Conservation (phyloP, 2,888 invertebrate species). For the Cryptocheilus praepositus region DNA sequence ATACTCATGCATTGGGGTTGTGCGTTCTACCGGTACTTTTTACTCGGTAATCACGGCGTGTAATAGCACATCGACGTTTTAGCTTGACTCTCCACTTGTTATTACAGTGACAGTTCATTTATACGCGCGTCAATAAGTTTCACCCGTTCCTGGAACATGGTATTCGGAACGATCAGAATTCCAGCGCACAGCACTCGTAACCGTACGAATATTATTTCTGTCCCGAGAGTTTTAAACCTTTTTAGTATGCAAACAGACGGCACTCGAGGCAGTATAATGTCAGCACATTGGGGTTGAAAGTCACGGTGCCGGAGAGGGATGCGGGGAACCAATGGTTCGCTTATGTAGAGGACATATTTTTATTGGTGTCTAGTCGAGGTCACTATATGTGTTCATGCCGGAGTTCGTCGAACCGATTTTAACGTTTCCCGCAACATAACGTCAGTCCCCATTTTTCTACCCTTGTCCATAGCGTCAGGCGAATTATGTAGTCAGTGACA, state of each 20-base stretch:
- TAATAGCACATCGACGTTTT: neutral
- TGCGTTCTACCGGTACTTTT: too few species aligned
- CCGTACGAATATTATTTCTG: conserved; percentile 63
- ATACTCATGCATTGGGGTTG: too few species aligned
- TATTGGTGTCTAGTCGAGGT: conserved; percentile 19
- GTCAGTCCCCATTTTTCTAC: neutral
- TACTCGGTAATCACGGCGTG: too few species aligned
- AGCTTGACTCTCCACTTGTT: neutral
- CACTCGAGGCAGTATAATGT: conserved; percentile 61
- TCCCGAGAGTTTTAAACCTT: conserved; percentile 65
- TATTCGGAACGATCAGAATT: conserved; percentile 21
- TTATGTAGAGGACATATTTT: conserved; percentile 25
- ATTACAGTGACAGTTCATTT: too few species aligned
- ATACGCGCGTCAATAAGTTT: neutral
- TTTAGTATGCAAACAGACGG: conserved; percentile 69
- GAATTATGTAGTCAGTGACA: conserved; percentile 41
- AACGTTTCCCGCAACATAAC: neutral
- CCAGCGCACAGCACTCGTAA: conserved; percentile 41
- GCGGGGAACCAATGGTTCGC: conserved; percentile 27
- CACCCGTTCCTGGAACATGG: conserved; percentile 17
- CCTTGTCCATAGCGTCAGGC: conserved; percentile 14
- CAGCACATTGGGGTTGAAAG: too few species aligned
- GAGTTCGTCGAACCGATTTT: conserved; percentile 16
- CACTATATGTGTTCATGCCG: neutral
- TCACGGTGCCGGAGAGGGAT: conserved; percentile 28